Evolutionary conservation across 2,888 invertebrate species (phyloP), one percentile per base, ranked within the genome.

Genomic region (Drepanosiphum platanoidis): DNA sequence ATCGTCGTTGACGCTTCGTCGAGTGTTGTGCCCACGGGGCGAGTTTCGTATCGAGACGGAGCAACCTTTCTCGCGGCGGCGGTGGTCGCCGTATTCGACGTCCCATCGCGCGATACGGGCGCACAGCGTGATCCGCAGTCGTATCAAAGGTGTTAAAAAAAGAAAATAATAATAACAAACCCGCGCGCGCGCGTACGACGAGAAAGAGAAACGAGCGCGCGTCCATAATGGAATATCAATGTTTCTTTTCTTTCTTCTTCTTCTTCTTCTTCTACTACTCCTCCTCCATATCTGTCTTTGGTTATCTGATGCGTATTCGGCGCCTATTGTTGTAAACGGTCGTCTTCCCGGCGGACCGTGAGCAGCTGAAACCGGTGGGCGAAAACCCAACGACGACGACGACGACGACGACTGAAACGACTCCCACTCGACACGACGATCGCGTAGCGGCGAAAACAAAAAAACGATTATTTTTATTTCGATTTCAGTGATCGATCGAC

Each of bases 161-260:
- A 71, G 36, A 27, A 58, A 58, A 32, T n/a, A 61, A 61, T 61
- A 27, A 61, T n/a, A n/a, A n/a, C n/a, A n/a, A n/a, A n/a, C n/a
- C n/a, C n/a, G n/a, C n/a, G n/a, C n/a, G n/a, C 27, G 11, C 22
- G 61, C 27, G 61, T 27, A 22, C 27, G 18, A 46, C 3, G 74
- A 46, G 46, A 18, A 58, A 58, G 66, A 68, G 42, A 52, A 22
- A 18, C 9, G 30, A 39, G 61, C 39, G 61, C 36, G 66, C 52
- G 42, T 75, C 52, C n/a, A n/a, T 84, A 84, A 75, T 75, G 83
- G 83, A 84, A 75, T 84, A 75, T 84, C 83, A 39, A 75, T 75
- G 83, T 84, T 84, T 74, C 30, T 66, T 72, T 70, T 70, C 36
- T 70, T 4, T 18, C 36, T 22, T 32, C 18, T 68, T 68, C 9